Evolutionary conservation across 2,113 vertebrate genomes (phyloP).

Genomic region (Vireo altiloquus): DNA sequence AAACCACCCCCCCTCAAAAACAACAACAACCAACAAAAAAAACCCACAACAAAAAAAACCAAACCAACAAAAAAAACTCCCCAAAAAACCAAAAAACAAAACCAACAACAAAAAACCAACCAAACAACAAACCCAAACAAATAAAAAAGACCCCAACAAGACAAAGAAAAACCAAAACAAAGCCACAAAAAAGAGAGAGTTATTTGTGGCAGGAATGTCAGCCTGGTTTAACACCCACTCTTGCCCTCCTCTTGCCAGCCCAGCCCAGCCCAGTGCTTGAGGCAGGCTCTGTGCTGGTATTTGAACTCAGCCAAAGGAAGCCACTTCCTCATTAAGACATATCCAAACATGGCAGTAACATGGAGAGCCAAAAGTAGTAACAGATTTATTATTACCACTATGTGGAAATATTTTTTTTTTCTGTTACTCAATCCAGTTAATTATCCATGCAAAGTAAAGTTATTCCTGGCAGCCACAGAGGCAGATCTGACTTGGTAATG

Average conservation of each 20-base stretch:
- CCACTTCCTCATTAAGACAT: constrained; percentile 67
- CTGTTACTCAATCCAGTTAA: constrained; percentile 65
- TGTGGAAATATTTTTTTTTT: constrained; percentile 50
- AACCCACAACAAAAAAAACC: not conserved
- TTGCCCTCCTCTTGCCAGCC: not conserved
- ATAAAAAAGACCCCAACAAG: not conserved
- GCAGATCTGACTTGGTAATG: constrained; percentile 43
- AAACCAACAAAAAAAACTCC: not conserved
- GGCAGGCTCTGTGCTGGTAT: constrained; percentile 9
- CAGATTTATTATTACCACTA: constrained; percentile 65
- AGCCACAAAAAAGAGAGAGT: not conserved
- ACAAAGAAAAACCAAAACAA: not conserved
- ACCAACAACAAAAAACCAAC: not conserved
- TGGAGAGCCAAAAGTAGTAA: constrained; percentile 62
- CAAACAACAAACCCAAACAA: not conserved
- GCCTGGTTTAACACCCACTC: not conserved
- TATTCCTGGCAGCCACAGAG: constrained; percentile 63
- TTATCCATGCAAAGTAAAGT: constrained; percentile 66
- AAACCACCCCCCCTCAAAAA: not conserved
- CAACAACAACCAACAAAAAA: not conserved
- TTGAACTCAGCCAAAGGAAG: constrained; percentile 50
- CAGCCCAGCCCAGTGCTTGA: not conserved
- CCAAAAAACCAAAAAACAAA: not conserved
- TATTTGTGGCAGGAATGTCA: not conserved
- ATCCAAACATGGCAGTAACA: constrained; percentile 61